Evolutionary conservation across 2,888 invertebrate species (phyloP).

Genomic region (Aquatica leii): DNA sequence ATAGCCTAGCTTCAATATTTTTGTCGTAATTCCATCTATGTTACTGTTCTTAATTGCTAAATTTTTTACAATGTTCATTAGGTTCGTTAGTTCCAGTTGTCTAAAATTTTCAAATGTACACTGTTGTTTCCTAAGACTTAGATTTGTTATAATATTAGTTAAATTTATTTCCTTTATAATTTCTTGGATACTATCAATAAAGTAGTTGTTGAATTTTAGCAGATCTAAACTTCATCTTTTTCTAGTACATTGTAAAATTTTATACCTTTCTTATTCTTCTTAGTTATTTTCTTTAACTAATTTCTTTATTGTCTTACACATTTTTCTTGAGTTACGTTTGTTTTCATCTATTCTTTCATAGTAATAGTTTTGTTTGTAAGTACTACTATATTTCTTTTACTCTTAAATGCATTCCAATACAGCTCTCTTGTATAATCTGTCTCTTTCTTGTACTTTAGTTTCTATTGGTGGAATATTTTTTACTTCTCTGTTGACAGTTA

Average conservation of each 20-base stretch:
- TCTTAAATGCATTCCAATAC: neutral
- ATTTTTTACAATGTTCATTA: neutral
- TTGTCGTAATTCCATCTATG: too few species aligned
- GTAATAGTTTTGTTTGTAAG: neutral
- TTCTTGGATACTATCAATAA: neutral
- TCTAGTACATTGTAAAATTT: neutral
- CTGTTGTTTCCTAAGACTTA: neutral
- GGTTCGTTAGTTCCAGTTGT: too few species aligned
- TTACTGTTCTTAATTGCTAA: neutral
- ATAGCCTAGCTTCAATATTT: too few species aligned
- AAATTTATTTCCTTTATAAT: too few species aligned
- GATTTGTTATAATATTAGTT: neutral
- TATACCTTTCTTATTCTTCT: neutral
- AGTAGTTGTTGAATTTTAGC: neutral
- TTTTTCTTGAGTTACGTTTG: neutral
- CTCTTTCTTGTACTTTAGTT: neutral
- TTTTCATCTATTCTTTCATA: neutral
- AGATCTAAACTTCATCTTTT: neutral
- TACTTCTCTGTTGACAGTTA: neutral
- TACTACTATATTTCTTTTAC: neutral
- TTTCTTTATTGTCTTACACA: neutral
- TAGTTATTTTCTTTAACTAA: neutral
- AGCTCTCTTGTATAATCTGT: neutral
- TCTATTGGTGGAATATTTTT: neutral
- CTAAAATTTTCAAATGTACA: too few species aligned